Conservation (phyloP, 2,797 vertebrate species). For the Aselliscus stoliczkanus region DNA sequence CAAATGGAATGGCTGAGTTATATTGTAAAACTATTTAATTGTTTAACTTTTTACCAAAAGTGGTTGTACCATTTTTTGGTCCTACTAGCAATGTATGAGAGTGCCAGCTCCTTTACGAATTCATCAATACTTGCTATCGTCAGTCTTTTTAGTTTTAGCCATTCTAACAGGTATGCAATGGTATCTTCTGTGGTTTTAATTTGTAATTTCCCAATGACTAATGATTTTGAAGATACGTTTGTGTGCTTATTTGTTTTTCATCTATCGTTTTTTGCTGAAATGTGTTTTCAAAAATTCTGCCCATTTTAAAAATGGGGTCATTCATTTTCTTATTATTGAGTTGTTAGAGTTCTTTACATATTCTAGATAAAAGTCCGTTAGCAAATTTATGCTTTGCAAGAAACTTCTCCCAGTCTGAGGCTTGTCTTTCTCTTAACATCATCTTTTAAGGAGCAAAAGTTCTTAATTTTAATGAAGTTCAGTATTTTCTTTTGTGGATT, state of each 20-base stretch:
- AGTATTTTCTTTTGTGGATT: background rate
- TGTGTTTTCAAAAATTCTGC: background rate
- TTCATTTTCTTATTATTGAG: background rate
- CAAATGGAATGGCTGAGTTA: background rate
- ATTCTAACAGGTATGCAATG: accelerated
- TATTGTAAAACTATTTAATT: background rate
- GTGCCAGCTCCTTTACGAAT: background rate
- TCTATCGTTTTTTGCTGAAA: background rate
- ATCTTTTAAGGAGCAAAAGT: background rate
- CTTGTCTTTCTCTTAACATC: background rate
- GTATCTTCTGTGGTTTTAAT: background rate
- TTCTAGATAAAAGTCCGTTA: background rate
- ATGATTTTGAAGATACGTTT: background rate
- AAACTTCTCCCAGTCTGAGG: background rate
- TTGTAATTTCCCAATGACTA: background rate
- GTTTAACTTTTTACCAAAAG: background rate
- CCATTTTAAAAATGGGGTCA: background rate
- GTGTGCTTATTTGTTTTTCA: background rate
- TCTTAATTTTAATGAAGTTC: background rate
- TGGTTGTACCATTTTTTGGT: background rate
- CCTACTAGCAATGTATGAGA: accelerated
- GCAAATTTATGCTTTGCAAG: background rate
- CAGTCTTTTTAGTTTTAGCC: background rate
- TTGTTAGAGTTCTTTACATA: background rate
- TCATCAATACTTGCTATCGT: background rate